Percentiles rank a stretch among this genome's conserved stretches.
These are phyloP conservation scores for Phrixothrix hirtus DNA, from an alignment of 2,888 invertebrate species.

Conservation along the genomic window DNA sequence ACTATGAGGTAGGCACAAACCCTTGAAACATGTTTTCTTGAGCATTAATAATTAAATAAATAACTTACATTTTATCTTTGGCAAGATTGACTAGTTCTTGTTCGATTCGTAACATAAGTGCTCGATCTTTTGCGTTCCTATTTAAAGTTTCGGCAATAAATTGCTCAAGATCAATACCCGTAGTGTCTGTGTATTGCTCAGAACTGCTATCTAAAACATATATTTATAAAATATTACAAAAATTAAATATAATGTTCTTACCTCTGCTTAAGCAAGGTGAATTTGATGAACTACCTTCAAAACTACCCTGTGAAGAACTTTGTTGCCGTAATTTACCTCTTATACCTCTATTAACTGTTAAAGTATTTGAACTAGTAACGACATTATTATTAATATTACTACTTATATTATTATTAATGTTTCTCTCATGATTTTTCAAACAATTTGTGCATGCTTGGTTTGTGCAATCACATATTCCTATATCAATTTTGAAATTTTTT, in stretches of 20 bases:
- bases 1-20: too few relatives aligned
- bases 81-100: conserved; percentile 82
- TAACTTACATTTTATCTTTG: conserved; percentile 75
- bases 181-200: conserved; percentile 74
- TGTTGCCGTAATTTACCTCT: conserved; percentile 52
- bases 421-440: conserved; percentile 44
- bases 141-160: conserved; percentile 91
- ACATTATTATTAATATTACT: conserved; percentile 48
- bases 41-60: conserved; percentile 3
- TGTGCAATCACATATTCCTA: conserved; percentile 27
- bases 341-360: conserved; percentile 46
- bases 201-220: conserved; percentile 70
- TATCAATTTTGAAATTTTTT: conserved; percentile 40
- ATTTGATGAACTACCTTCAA: conserved; percentile 59
- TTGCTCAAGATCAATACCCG: conserved; percentile 79
- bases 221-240: conserved; percentile 8
- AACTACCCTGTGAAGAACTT: conserved; percentile 56
- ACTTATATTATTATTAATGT: conserved; percentile 47
- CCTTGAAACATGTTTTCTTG: too few relatives aligned
- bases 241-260: conserved; percentile 34
- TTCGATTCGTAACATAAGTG: conserved; percentile 84
- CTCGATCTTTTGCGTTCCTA: conserved; percentile 85
- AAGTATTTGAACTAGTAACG: conserved; percentile 42
- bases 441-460: conserved; percentile 49
- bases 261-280: conserved; percentile 64